A percentile compares a stretch with the other conserved stretches of the same genome.
phyloP scores from a whole-genome alignment of 2,113 vertebrate species.

The Calidris pugnax region DNA sequence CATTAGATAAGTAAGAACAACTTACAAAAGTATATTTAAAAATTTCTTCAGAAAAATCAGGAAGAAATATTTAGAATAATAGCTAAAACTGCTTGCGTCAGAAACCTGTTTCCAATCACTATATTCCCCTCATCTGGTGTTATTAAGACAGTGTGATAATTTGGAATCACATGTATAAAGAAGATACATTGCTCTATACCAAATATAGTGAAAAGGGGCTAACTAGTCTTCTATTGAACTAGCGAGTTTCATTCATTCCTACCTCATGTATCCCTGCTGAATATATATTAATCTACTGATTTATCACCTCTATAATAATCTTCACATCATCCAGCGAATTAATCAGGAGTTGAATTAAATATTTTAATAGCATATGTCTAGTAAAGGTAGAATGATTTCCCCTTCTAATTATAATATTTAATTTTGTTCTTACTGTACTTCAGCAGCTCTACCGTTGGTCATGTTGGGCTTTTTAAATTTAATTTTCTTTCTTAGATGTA shows the following conservation, averaged over 20 bases:
- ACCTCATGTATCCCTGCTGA: neutral
- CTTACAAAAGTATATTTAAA: neutral
- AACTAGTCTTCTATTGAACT: neutral
- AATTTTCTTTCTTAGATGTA: constrained; percentile 59
- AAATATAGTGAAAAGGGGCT: neutral
- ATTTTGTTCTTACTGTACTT: constrained; percentile 50
- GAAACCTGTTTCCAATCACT: neutral
- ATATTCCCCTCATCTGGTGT: neutral
- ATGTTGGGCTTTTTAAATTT: neutral
- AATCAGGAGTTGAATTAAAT: constrained; percentile 53
- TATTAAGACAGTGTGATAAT: neutral
- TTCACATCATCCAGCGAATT: constrained; percentile 44
- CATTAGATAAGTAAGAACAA: neutral
- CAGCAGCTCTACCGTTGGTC: neutral
- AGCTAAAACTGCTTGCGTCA: neutral
- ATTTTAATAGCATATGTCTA: constrained; percentile 49
- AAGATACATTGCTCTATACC: neutral
- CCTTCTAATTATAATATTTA: constrained; percentile 54
- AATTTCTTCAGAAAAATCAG: neutral
- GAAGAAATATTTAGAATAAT: neutral
- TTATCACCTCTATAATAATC: constrained; percentile 22
- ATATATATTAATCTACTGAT: constrained; percentile 37
- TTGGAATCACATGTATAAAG: neutral
- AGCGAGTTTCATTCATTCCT: neutral
- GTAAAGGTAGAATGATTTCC: constrained; percentile 28